These are phyloP conservation scores for Dichetophora obliterata DNA, from an alignment of 2,888 invertebrate species.

Conservation along the genomic window DNA sequence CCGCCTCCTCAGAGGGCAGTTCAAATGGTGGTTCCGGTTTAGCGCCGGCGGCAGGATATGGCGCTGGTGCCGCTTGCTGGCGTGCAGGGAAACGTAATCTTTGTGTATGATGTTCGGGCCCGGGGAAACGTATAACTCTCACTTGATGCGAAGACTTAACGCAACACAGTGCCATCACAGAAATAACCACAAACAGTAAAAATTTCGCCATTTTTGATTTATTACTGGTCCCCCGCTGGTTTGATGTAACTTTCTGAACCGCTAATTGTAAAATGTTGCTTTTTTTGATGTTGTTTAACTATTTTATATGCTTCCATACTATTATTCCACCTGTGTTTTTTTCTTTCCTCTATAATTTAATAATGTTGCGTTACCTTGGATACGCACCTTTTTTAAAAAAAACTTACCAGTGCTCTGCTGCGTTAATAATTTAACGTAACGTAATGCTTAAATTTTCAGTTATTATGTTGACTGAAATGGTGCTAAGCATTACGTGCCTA, in stretches of 20 bases:
- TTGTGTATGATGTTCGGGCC: constrained; percentile 7
- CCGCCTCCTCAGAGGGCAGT: constrained; percentile 40
- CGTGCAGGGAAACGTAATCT: constrained; percentile 5
- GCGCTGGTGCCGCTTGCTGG: constrained; percentile 49
- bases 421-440: background rate
- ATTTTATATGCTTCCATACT: constrained; percentile 16
- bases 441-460: background rate
- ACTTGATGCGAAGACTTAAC: background rate
- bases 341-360: background rate
- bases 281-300: background rate
- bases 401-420: background rate
- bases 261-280: constrained; percentile 15
- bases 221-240: background rate
- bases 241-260: background rate
- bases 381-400: background rate
- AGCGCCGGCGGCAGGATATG: constrained; percentile 58
- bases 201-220: background rate
- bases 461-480: constrained; percentile 3
- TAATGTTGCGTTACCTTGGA: constrained; percentile 5
- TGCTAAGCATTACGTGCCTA: background rate
- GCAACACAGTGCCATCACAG: background rate
- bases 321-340: background rate
- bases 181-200: background rate
- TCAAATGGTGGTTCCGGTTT: constrained; percentile 54
- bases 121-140: constrained; percentile 23